phyloP scores from a whole-genome alignment of 1,140 invertebrate genomes.

The Camponotus floridanus region DNA sequence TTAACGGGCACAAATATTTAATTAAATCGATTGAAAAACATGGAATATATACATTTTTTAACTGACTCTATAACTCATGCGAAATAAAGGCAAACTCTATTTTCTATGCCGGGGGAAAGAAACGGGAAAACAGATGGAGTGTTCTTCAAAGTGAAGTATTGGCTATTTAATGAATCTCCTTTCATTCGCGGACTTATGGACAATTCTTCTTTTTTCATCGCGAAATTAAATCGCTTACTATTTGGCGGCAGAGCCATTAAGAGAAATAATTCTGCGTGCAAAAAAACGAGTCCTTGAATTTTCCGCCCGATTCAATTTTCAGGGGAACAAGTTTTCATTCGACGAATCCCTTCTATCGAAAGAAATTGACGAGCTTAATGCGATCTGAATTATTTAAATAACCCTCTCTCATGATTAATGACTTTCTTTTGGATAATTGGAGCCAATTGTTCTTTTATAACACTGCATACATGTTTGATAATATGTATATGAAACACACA shows the following conservation, averaged over 20 bases:
- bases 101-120: neutral
- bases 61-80: neutral
- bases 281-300: conserved; percentile 46
- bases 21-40: conserved; percentile 20
- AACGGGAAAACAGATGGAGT: neutral
- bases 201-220: neutral
- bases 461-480: neutral
- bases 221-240: conserved; percentile 31
- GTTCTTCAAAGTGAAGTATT: neutral
- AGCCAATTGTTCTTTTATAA: conserved; percentile 55
- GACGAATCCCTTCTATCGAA: conserved; percentile 28
- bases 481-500: conserved; percentile 12
- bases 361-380: conserved; percentile 29
- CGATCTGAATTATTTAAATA: conserved; percentile 52
- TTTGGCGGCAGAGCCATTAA: conserved; percentile 36
- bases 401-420: conserved; percentile 58
- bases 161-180: conserved; percentile 12
- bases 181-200: conserved; percentile 13
- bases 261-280: conserved; percentile 46
- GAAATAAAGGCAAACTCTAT: no score
- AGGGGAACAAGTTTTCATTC: neutral
- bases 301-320: conserved; percentile 3
- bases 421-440: conserved; percentile 62
- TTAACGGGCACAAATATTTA: neutral
- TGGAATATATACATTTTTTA: neutral